Evolutionary conservation across 2,888 invertebrate genomes (phyloP), one percentile per base, ranked within the genome.

Genomic region (Drosophila suboccidentalis): DNA sequence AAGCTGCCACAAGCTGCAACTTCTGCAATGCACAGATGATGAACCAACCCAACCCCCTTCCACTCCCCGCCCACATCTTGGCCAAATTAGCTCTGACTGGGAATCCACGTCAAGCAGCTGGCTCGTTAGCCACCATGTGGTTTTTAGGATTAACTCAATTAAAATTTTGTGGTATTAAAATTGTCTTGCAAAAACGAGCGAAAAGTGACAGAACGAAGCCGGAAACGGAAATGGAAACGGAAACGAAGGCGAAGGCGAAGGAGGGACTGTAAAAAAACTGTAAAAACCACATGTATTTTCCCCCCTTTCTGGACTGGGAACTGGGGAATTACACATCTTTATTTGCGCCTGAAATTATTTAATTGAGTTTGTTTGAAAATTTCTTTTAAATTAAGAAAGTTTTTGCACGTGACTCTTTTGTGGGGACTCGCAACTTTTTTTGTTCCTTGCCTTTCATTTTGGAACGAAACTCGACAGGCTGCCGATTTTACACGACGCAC

Each of bases 351-450:
- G 72, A 80, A 87, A 86, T 87, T 89, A 89, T 89, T 89, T 86
- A 86, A 86, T 89, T 86, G 85, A 87, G 86, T 89, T 86, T 86
- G 89, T 89, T 86, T 73, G 80, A 85, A 87, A 86, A 86, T 89
- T 86, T 86, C 85, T 89, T 86, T 86, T 89, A 86, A 86, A 86
- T 86, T 86, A 86, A 84, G 87, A 86, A 86, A 86, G 76, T 86
- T 89, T 83, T 69, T 75, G 82, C 82, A 86, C 86, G 86, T 86
- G 86, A 86, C 80, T 76, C 71, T 83, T 65, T 76, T 71, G 70
- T 70, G 71, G 77, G 47, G 59, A 65, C 53, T 62, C 47, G 59
- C 71, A 80, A 77, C 67, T 58, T 68, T 71, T 65, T 65, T 73
- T 26, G 1, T 26, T 26, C 26, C 1, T 26, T 62, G 38, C 15